Conservation (phyloP, 2,888 invertebrate genomes). For the Callinectes sapidus region DNA sequence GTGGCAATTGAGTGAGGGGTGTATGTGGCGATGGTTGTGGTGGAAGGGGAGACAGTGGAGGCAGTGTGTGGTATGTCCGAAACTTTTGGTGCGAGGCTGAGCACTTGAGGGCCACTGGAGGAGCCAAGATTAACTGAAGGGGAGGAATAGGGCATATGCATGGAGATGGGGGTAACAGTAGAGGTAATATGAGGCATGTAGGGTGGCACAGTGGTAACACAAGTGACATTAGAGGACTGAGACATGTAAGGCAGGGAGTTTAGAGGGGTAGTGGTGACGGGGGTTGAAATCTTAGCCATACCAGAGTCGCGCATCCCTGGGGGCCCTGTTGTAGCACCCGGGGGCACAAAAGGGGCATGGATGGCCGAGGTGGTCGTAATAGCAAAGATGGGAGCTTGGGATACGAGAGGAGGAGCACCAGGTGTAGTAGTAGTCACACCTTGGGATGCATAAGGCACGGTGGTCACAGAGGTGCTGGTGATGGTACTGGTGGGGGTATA, state of each 20-base stretch:
- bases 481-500: not conserved
- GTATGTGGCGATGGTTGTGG: not conserved
- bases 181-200: slow-evolving; percentile 29
- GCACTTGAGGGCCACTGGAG: not conserved
- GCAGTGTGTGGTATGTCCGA: not conserved
- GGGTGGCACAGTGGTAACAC: not conserved
- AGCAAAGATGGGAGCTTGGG: not conserved
- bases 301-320: not conserved
- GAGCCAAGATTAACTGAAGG: slow-evolving; percentile 23
- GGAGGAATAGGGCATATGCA: slow-evolving; percentile 16
- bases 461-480: not conserved
- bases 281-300: not conserved
- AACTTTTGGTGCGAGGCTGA: not conserved
- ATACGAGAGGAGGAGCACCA: not conserved
- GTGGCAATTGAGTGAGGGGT: not conserved
- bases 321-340: not conserved
- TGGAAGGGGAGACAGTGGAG: not conserved
- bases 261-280: not conserved
- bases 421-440: not conserved
- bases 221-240: not conserved
- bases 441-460: not conserved
- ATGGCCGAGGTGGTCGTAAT: not conserved
- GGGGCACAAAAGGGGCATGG: not conserved
- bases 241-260: not conserved
- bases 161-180: not conserved